These are phyloP conservation scores for Neodiprion virginianus DNA, from an alignment of 1,140 invertebrate species.

Conservation along the genomic window DNA sequence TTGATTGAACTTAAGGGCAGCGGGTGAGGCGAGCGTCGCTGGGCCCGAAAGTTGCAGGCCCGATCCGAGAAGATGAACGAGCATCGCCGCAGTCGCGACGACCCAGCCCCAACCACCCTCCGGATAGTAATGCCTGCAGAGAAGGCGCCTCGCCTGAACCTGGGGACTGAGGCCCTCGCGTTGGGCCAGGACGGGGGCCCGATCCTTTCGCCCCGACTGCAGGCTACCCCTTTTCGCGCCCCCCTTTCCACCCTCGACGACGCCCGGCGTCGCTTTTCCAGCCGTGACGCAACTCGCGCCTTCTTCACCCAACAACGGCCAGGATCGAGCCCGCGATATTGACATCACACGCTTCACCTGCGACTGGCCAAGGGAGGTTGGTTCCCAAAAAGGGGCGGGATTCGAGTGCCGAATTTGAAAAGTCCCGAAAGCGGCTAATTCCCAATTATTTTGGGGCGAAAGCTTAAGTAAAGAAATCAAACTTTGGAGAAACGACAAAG, in stretches of 20 bases:
- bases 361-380: neutral
- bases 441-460: too few species aligned
- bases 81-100: constrained; percentile 69
- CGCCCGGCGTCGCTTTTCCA: neutral
- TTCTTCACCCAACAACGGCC: constrained; percentile 38
- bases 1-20: constrained; percentile 44
- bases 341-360: constrained; percentile 36
- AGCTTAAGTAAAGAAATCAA: too few species aligned
- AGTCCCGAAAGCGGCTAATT: too few species aligned
- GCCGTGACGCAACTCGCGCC: neutral
- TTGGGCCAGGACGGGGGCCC: too few species aligned
- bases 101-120: constrained; percentile 86
- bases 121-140: constrained; percentile 74
- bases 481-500: too few species aligned
- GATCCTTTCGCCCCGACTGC: neutral
- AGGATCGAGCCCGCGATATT: constrained; percentile 44
- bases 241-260: neutral
- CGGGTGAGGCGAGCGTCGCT: constrained; percentile 39
- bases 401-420: neutral
- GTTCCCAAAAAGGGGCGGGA: neutral
- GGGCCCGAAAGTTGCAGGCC: constrained; percentile 70
- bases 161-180: constrained; percentile 24
- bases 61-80: constrained; percentile 72
- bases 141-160: constrained; percentile 38
- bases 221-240: constrained; percentile 10